A percentile compares a stretch with the other conserved stretches of the same genome.
Conservation (phyloP, 2,113 vertebrate species). For the Varanus komodoensis region DNA sequence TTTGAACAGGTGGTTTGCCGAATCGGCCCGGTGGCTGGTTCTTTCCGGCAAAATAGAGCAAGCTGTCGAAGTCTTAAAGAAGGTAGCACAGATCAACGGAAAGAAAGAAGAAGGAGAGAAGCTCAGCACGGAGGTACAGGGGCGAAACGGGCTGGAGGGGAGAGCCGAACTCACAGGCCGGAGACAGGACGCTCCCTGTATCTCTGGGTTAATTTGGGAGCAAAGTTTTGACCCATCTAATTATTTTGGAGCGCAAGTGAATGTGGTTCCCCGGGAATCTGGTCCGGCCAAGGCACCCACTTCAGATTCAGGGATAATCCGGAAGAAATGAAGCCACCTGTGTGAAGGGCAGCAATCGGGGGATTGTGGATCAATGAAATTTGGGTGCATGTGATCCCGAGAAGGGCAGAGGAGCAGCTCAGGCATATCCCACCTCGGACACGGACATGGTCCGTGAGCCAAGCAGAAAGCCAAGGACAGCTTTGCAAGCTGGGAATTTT, state of each 20-base stretch:
- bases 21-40: constrained; percentile 87
- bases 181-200: background rate
- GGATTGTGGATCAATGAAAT: too few species aligned
- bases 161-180: background rate
- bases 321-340: too few species aligned
- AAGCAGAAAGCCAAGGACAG: too few species aligned
- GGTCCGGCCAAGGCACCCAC: too few species aligned
- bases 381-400: too few species aligned
- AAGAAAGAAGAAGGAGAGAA: constrained; percentile 72
- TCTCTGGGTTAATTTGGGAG: background rate
- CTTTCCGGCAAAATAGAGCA: constrained; percentile 72
- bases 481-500: too few species aligned
- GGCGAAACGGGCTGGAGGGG: background rate
- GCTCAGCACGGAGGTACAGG: constrained; percentile 78
- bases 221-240: background rate
- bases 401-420: too few species aligned
- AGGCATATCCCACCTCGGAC: too few species aligned
- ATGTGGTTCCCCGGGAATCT: too few species aligned
- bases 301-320: too few species aligned
- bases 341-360: too few species aligned
- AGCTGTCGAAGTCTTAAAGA: constrained; percentile 80
- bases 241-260: background rate
- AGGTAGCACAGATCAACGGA: constrained; percentile 82
- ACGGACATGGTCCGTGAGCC: too few species aligned
- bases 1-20: constrained; percentile 83